Conservation (phyloP, 2,797 vertebrate genomes). For the Betta splendens region DNA sequence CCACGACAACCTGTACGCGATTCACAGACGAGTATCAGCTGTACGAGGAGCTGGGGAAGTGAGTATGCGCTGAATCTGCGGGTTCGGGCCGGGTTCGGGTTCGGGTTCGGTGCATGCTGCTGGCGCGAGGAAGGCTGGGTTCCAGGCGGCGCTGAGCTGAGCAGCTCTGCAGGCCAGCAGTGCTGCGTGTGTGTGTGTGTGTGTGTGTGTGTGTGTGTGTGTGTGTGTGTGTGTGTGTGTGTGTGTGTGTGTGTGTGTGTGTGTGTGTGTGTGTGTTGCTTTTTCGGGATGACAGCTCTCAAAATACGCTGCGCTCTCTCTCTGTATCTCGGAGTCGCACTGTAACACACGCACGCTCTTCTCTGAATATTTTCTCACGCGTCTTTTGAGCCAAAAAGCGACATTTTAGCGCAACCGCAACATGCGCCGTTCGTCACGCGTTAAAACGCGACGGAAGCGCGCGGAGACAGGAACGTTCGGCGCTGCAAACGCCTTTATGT, state of each 20-base stretch:
- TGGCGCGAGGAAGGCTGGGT: neutral
- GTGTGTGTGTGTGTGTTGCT: slow-evolving; percentile 11
- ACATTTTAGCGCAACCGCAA: neutral
- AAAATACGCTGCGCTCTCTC: slow-evolving; percentile 42
- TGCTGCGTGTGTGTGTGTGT: slow-evolving; percentile 2
- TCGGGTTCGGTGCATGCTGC: neutral
- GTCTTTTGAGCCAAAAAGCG: too few species aligned
- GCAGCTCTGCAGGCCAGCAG: slow-evolving; percentile 37
- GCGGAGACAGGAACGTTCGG: neutral
- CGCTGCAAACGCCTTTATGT: too few species aligned
- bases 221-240: slow-evolving; percentile 1
- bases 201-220: slow-evolving; percentile 10
- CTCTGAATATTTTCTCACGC: neutral
- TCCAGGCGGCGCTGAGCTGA: slow-evolving; percentile 15
- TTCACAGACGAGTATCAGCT: slow-evolving; percentile 99
- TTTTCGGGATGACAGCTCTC: slow-evolving; percentile 60
- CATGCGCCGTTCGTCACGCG: neutral
- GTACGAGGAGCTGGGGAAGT: slow-evolving; percentile 99
- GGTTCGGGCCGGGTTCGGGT: neutral
- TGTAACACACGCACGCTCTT: neutral
- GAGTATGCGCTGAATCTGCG: slow-evolving; percentile 57
- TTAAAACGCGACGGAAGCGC: neutral
- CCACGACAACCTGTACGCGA: slow-evolving; percentile 94
- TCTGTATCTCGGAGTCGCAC: slow-evolving; percentile 1
- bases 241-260: slow-evolving; percentile 5